Conservation (phyloP, 2,113 vertebrate genomes). For the Hystrix cristata region DNA sequence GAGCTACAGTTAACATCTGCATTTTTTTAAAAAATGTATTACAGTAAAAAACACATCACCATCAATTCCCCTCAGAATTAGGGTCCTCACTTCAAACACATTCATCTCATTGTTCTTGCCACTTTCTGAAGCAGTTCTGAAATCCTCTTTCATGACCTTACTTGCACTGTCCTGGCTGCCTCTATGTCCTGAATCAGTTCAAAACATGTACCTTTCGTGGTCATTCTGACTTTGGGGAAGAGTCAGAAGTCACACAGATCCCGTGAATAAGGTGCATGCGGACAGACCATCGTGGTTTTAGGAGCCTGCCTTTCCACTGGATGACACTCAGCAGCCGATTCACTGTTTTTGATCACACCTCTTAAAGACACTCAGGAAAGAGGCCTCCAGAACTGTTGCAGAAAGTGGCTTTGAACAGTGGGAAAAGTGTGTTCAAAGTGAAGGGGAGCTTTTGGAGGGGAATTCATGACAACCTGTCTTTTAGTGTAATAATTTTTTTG, state of each 20-base stretch:
- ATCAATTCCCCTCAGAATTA: neutral
- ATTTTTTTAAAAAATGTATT: too few species aligned
- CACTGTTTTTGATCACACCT: neutral
- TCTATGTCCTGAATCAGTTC: neutral
- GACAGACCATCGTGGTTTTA: neutral
- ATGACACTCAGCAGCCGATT: neutral
- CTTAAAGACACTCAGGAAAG: neutral
- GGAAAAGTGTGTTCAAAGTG: neutral
- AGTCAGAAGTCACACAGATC: neutral
- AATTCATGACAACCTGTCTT: neutral
- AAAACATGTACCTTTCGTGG: neutral
- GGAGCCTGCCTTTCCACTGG: neutral
- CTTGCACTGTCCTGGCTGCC: neutral
- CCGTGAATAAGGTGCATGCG: neutral
- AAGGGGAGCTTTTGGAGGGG: neutral
- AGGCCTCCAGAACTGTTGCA: neutral
- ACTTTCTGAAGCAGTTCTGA: neutral
- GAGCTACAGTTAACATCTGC: neutral
- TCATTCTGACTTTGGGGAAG: neutral
- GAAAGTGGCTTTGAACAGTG: neutral
- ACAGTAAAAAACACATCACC: neutral
- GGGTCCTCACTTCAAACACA: neutral
- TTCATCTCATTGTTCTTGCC: neutral
- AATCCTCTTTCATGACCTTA: neutral
- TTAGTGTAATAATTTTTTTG: neutral